phyloP scores from a whole-genome alignment of 2,888 invertebrate genomes.

The Eristalis tenax region DNA sequence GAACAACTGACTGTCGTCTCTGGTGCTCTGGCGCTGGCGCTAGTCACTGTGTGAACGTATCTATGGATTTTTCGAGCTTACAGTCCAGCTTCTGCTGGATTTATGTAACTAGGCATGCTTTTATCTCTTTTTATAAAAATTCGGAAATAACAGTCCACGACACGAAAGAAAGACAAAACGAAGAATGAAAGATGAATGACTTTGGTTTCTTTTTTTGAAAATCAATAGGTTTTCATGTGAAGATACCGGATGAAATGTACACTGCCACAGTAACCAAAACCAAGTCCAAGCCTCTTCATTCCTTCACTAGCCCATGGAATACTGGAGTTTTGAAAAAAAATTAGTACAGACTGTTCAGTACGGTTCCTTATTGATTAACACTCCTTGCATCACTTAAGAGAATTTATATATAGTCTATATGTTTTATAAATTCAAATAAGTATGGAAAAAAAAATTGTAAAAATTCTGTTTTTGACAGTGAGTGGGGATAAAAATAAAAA shows the following conservation, averaged over 20 bases:
- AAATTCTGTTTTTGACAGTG: too few species aligned
- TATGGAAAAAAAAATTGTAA: too few species aligned
- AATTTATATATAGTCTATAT: neutral
- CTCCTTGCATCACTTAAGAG: neutral
- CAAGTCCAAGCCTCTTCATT: too few species aligned
- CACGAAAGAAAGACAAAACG: neutral
- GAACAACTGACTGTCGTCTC: neutral
- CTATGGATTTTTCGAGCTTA: conserved; percentile 15
- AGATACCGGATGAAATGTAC: too few species aligned
- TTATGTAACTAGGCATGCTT: conserved; percentile 43
- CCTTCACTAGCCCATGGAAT: neutral
- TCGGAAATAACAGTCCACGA: neutral
- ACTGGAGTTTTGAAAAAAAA: neutral
- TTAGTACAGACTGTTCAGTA: neutral
- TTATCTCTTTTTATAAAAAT: neutral
- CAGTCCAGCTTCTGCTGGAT: conserved; percentile 1
- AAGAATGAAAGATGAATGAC: neutral
- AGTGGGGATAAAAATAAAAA: neutral
- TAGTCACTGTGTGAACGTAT: neutral
- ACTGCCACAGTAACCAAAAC: neutral
- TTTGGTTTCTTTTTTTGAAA: neutral
- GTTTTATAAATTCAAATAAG: neutral
- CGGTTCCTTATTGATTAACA: neutral
- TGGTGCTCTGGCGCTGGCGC: neutral
- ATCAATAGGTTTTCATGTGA: neutral